These are phyloP conservation scores for Phoebastria nigripes DNA, from an alignment of 2,797 vertebrate species.

Conservation along the genomic window DNA sequence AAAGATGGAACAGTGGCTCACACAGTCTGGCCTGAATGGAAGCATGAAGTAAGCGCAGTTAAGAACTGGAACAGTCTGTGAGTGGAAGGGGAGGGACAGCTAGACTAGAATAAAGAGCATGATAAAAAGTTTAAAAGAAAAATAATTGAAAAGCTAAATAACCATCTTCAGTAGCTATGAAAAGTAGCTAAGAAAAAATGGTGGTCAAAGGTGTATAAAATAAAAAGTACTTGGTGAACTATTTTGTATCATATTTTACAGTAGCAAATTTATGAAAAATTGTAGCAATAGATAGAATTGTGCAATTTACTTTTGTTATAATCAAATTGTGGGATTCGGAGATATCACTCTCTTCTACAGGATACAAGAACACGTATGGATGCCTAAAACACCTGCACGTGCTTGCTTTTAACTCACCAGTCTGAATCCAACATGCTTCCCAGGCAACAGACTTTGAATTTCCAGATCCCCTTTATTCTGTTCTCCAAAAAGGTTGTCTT, in stretches of 20 bases:
- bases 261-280: not conserved
- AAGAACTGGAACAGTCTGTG: not conserved
- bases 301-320: not conserved
- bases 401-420: not conserved
- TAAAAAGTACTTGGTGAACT: not conserved
- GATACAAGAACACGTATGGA: not conserved
- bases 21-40: not conserved
- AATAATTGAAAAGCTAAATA: not conserved
- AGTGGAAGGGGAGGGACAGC: not conserved
- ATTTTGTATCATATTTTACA: not conserved
- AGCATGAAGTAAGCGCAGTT: not conserved
- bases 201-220: not conserved
- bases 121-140: not conserved
- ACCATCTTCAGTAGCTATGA: not conserved
- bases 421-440: not conserved
- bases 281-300: not conserved
- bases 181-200: not conserved
- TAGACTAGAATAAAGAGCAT: not conserved
- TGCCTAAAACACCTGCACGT: not conserved
- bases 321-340: not conserved
- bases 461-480: not conserved
- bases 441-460: not conserved
- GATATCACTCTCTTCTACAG: not conserved
- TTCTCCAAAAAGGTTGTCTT: not conserved
- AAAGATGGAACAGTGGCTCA: not conserved